These are phyloP conservation scores for Branchinecta lynchi DNA, from an alignment of 1,140 invertebrate genomes.

Conservation along the genomic window DNA sequence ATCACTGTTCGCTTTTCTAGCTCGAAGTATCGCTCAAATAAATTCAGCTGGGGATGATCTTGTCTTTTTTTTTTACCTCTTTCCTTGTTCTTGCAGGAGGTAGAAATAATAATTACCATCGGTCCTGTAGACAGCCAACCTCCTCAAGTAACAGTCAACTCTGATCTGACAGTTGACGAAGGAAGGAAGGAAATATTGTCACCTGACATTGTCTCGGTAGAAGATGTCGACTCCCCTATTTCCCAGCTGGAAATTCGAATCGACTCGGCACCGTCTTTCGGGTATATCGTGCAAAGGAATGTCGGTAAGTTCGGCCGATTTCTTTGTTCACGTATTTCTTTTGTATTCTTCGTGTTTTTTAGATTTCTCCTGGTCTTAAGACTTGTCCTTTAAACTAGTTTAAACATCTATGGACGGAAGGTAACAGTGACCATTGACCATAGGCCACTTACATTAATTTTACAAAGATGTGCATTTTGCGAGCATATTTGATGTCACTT, in stretches of 20 bases:
- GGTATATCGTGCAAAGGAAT: neutral
- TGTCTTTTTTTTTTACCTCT: no score
- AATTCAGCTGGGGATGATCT: no score
- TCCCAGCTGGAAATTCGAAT: neutral
- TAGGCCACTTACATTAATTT: no score
- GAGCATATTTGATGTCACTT: no score
- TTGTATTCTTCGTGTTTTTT: no score
- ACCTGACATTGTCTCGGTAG: neutral
- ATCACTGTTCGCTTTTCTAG: no score
- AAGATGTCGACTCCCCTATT: neutral
- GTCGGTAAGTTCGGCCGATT: neutral
- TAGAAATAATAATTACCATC: neutral
- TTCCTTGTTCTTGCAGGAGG: neutral
- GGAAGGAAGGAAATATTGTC: neutral
- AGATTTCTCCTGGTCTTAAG: no score
- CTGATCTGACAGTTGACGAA: neutral
- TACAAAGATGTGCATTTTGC: no score
- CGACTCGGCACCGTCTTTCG: neutral
- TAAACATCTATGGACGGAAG: no score
- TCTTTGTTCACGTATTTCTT: neutral
- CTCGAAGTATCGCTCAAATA: no score
- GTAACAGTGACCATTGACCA: no score
- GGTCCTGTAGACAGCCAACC: slow-evolving; percentile 2
- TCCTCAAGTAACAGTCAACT: neutral
- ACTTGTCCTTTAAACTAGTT: no score